Percentiles rank a stretch among this genome's conserved stretches.
Conservation (phyloP, 2,888 invertebrate species). For the Copidosoma aretas region DNA sequence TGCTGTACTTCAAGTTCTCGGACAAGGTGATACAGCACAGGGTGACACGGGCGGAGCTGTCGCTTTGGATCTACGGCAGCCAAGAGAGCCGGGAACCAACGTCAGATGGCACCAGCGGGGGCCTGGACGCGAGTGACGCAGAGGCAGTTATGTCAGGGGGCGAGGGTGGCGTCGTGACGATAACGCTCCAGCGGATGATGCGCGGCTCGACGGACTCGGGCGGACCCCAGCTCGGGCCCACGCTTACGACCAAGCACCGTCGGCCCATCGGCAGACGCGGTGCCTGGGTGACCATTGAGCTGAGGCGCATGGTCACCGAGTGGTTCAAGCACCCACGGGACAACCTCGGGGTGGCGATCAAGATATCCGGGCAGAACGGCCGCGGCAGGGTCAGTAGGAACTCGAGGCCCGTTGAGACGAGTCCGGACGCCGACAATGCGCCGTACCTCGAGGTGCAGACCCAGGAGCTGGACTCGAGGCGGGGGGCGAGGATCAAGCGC, state of each 20-base stretch:
- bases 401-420: conserved; percentile 71
- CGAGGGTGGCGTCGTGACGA: conserved; percentile 53
- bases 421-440: conserved; percentile 67
- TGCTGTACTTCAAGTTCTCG: conserved; percentile 76
- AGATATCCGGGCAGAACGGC: conserved; percentile 66
- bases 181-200: conserved; percentile 65
- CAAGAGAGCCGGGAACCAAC: conserved; percentile 39
- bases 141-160: conserved; percentile 28
- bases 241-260: conserved; percentile 57
- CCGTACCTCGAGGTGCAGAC: conserved; percentile 70
- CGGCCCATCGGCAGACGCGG: conserved; percentile 64
- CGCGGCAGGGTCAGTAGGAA: conserved; percentile 58
- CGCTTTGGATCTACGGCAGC: conserved; percentile 69
- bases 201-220: conserved; percentile 60
- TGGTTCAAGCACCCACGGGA: conserved; percentile 79
- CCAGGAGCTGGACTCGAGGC: conserved; percentile 63
- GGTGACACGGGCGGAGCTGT: conserved; percentile 74
- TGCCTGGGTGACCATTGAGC: conserved; percentile 78
- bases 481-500: conserved; percentile 74
- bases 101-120: conserved; percentile 32
- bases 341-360: conserved; percentile 79
- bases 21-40: conserved; percentile 75
- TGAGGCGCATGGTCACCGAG: conserved; percentile 76
- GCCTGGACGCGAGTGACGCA: conserved; percentile 36
- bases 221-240: conserved; percentile 54